Evolutionary conservation across 1,140 invertebrate genomes (phyloP).

Genomic region (Bradynema listronoti): DNA sequence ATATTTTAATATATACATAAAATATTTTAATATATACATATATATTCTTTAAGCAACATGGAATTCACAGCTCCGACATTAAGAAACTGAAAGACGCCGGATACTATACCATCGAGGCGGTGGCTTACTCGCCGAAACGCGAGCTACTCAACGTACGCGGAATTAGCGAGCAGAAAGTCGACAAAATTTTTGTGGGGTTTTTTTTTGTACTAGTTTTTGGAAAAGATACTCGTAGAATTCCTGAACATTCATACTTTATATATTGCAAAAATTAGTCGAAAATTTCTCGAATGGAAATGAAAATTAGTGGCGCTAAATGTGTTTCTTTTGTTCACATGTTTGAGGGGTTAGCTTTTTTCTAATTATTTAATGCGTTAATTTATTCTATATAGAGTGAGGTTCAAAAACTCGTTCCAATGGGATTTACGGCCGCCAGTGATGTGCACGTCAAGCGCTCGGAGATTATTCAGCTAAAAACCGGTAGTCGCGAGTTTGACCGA

Average conservation of each 20-base stretch:
- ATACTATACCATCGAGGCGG: constrained; percentile 85
- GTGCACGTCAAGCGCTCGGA: constrained; percentile 85
- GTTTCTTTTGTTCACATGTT: no score
- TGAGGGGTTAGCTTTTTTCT: no score
- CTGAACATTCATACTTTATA: no score
- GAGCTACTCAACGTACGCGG: constrained; percentile 82
- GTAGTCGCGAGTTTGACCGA: constrained; percentile 83
- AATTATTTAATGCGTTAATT: no score
- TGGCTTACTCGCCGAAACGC: constrained; percentile 90
- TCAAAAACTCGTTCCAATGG: constrained; percentile 86
- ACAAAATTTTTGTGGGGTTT: constrained; percentile 75
- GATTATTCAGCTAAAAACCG: constrained; percentile 69
- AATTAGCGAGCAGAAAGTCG: constrained; percentile 91
- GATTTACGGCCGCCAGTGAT: constrained; percentile 91
- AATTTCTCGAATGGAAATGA: no score
- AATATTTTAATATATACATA: constrained; percentile 5
- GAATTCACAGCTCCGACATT: constrained; percentile 67
- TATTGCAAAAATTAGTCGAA: no score
- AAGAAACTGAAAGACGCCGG: constrained; percentile 88
- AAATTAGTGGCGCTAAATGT: no score
- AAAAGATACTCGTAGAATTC: no score
- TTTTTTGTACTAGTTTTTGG: constrained; percentile 20
- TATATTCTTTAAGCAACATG: constrained; percentile 30
- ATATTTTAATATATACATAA: no score
- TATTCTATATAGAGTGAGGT: constrained; percentile 68